Percentiles rank a stretch among this genome's conserved stretches.
These are phyloP conservation scores for Agrochola lota DNA, from an alignment of 2,888 invertebrate species.

Conservation along the genomic window DNA sequence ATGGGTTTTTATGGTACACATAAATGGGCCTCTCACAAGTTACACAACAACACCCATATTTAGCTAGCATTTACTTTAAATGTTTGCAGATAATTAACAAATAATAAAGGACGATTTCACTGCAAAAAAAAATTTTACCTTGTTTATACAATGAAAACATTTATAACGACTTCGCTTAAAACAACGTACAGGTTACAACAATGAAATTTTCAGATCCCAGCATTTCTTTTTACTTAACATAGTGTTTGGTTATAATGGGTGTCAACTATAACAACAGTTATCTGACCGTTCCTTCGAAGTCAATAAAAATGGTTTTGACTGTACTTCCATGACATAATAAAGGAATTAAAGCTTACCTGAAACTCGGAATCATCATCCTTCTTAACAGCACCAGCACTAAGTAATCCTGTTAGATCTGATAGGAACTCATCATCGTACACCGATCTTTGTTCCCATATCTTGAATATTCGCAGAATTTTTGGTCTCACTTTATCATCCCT, in stretches of 20 bases:
- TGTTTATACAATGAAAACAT: no score
- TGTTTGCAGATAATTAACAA: background rate
- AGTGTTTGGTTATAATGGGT: no score
- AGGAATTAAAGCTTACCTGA: conserved; percentile 82
- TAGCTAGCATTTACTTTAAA: background rate
- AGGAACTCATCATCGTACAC: conserved; percentile 98
- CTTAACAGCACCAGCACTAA: conserved; percentile 94
- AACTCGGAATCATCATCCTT: conserved; percentile 94
- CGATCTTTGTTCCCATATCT: conserved; percentile 98
- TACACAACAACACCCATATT: background rate
- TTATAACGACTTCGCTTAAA: no score
- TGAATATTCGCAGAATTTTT: conserved; percentile 96
- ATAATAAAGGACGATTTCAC: background rate
- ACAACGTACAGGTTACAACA: no score
- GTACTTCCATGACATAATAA: background rate
- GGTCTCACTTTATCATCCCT: conserved; percentile 97
- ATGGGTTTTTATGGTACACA: no score
- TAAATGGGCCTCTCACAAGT: no score
- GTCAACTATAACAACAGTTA: no score
- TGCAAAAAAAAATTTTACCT: no score
- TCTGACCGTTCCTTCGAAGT: no score
- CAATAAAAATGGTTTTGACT: no score
- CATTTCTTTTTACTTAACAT: no score
- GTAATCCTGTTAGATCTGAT: conserved; percentile 95
- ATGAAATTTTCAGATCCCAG: no score